phyloP scores from a whole-genome alignment of 1,140 invertebrate species.

The Wiebesia pumilae region DNA sequence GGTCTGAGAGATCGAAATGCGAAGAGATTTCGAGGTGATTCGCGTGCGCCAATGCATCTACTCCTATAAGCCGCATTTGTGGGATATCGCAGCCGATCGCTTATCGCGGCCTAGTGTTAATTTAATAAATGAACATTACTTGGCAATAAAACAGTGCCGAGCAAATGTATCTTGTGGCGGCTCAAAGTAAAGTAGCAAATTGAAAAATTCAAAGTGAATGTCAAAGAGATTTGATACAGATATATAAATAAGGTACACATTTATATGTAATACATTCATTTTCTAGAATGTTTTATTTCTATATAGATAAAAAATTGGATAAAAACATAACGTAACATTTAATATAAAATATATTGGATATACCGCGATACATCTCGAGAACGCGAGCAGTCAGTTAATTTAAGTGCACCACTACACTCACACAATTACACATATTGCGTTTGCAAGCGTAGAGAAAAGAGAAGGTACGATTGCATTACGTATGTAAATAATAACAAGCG shows the following conservation, averaged over 20 bases:
- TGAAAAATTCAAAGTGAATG: neutral
- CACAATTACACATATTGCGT: neutral
- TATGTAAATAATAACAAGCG: constrained; percentile 45
- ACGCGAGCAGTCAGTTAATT: constrained; percentile 37
- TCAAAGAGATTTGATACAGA: neutral
- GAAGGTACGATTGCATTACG: constrained; percentile 33
- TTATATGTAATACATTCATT: neutral
- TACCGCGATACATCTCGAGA: neutral
- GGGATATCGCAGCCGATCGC: too few species aligned
- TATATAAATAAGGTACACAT: neutral
- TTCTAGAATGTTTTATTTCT: neutral
- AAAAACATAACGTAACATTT: neutral
- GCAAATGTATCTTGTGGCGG: neutral
- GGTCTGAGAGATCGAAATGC: too few species aligned
- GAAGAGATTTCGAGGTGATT: too few species aligned
- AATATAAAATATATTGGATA: constrained; percentile 22
- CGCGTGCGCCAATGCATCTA: too few species aligned
- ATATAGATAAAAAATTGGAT: neutral
- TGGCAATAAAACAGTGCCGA: neutral
- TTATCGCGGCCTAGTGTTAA: neutral
- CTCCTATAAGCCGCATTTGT: too few species aligned
- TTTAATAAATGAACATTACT: neutral
- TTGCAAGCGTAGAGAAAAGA: neutral
- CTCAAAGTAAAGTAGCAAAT: neutral
- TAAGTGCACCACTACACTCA: neutral